Base-by-base conservation (phyloP, 2,797 vertebrate genomes). In the Psittacula echo region DNA sequence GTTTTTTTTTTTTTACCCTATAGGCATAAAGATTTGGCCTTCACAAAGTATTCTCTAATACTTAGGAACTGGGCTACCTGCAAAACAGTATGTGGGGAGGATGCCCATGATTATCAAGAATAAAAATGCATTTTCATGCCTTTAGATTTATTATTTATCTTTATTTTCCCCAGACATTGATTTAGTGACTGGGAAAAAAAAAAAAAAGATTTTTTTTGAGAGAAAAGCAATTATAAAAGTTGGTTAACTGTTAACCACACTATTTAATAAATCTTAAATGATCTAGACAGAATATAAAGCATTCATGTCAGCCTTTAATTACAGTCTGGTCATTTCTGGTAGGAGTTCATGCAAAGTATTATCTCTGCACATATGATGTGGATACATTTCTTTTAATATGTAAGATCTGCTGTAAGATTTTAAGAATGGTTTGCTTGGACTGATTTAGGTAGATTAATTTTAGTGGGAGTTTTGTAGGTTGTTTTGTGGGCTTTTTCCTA, bases 181-280 rank as follows among this genome's bases (percentile, higher is more conserved):
- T 91, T 71, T 27, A 84, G 41, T 50, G 76, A 44, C 50, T 34
- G 20, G 23, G 16, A 66, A 66, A 85, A 84, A 32, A 20, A 24
- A 84, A 32, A 18, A 26, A 39, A 54, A 8, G 10, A 27, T 42
- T 42, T 42, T 61, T 41, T 48, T 77, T 45, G 5, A 16, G 37
- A 74, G 29, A 51, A 87, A 80, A 79, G 32, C 16, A 84, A 47
- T 74, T 84, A 48, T 71, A 50, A 26, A 84, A 73, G 71, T 44
- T 71, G 51, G 37, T 80, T 84, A 80, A 66, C 68, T 90, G 30
- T 87, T 88, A 87, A 80, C 53, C 16, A n/a, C 44, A 26, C 47
- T 45, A 60, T 80, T 90, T 93, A 91, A 89, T 89, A 82, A 89
- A 83, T 21, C 27, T 76, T 92, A 66, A 89, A 85, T 5, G 15